phyloP scores from a whole-genome alignment of 2,888 invertebrate genomes.

The Nebria salina region DNA sequence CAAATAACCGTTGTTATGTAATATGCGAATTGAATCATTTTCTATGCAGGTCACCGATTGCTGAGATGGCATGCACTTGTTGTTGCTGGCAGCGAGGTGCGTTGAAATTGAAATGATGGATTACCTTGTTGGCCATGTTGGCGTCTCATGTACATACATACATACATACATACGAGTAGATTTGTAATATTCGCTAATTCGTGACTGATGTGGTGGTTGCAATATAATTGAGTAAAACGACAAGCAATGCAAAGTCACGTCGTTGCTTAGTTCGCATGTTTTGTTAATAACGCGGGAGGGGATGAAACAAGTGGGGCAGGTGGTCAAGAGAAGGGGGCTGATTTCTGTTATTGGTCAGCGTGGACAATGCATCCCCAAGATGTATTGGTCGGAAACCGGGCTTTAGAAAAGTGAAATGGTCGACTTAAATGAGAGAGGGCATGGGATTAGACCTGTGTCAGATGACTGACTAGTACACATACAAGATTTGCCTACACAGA shows the following conservation, averaged over 20 bases:
- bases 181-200: background rate
- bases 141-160: too few relatives aligned
- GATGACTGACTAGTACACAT: conserved; percentile 2
- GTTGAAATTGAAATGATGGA: background rate
- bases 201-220: background rate
- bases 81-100: background rate
- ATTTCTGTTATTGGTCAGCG: conserved; percentile 40
- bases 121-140: background rate
- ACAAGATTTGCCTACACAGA: background rate
- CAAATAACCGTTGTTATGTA: background rate
- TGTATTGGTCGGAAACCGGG: conserved; percentile 32
- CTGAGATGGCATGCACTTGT: background rate
- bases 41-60: background rate
- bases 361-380: conserved; percentile 31
- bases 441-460: conserved; percentile 21
- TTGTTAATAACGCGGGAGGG: conserved; percentile 21
- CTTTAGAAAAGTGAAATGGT: conserved; percentile 41
- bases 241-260: conserved; percentile 6
- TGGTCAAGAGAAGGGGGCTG: conserved; percentile 41
- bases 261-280: background rate
- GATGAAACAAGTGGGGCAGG: conserved; percentile 33
- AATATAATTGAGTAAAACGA: background rate
- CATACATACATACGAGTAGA: background rate
- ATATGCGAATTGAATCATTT: background rate
- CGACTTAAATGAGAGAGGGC: conserved; percentile 21